phyloP scores from a whole-genome alignment of 2,888 invertebrate species.

The Minunthozetes semirufus region DNA sequence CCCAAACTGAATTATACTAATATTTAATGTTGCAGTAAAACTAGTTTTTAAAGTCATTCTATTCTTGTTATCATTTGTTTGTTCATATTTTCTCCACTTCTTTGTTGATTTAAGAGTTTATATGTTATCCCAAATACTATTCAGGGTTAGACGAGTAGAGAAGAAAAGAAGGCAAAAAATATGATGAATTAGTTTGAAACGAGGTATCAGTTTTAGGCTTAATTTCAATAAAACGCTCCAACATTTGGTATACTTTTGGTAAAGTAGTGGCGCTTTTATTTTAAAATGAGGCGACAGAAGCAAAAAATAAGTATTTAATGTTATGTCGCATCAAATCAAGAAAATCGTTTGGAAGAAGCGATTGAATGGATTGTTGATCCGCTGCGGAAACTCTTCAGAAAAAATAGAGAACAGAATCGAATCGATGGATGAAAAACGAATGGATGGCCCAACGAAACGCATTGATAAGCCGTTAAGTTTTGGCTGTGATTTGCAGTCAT shows the following conservation, averaged over 20 bases:
- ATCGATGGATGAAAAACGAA: background rate
- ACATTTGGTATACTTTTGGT: background rate
- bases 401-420: background rate
- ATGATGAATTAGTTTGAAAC: background rate
- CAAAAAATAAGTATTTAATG: conserved; percentile 16
- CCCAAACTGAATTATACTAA: conserved; percentile 21
- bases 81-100: background rate
- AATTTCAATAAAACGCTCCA: conserved; percentile 3
- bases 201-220: background rate
- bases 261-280: background rate
- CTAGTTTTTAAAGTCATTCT: conserved; percentile 9
- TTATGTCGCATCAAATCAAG: conserved; percentile 23
- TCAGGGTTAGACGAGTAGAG: background rate
- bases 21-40: conserved; percentile 15
- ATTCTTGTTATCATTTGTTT: conserved; percentile 1
- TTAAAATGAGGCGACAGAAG: background rate
- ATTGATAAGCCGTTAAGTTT: conserved; percentile 22
- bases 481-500: conserved; percentile 14
- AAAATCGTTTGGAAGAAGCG: conserved; percentile 23
- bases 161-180: background rate
- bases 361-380: conserved; percentile 12
- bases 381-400: conserved; percentile 8
- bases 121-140: background rate
- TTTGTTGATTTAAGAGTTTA: background rate
- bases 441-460: background rate